Evolutionary conservation across 2,888 invertebrate species (phyloP), one percentile per base, ranked within the genome.

Genomic region (Scrobipalpa atriplicella): DNA sequence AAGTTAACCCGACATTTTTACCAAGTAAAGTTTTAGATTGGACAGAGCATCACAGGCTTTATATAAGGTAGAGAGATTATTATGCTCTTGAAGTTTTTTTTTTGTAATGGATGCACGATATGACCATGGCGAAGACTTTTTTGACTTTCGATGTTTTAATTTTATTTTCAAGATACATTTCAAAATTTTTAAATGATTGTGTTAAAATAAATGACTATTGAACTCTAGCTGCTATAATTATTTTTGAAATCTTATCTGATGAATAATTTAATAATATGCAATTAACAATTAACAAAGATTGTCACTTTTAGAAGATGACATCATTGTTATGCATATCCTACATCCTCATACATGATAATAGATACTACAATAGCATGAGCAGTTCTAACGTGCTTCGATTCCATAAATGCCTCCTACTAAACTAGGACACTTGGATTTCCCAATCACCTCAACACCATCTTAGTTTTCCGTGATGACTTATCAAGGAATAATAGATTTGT

Each of bases 361-460:
- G 68, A 58, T 38, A 11, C 38, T 38, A 58, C 58, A 7, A 19
- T 54, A 38, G 16, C 16, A 58, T 58, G 29, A 58, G 13, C 36
- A n/a, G 38, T 38, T 66, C n/a, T 64, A 72, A 75, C 78, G 77
- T 79, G 78, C 71, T 73, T 65, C 41, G 77, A 73, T 68, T 76
- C 66, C 71, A 68, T 72, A 79, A 74, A 69, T 29, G 56, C 56
- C 66, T 39, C 68, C 68, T 60, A 67, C 67, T 56, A 6, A 71
- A 77, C 75, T 77, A 73, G 78, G 74, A 77, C 84, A 77, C 70
- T 80, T 74, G 86, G 87, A 73, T 90, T 91, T 90, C 87, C 90
- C 89, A 86, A 88, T 74, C 73, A 68, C 74, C 71, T 71, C 74
- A 73, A 68, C 69, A 71, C 75, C 78, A 79, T 78, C 76, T 76